Base-by-base conservation (phyloP, 2,888 invertebrate species). In the Sesia apiformis region DNA sequence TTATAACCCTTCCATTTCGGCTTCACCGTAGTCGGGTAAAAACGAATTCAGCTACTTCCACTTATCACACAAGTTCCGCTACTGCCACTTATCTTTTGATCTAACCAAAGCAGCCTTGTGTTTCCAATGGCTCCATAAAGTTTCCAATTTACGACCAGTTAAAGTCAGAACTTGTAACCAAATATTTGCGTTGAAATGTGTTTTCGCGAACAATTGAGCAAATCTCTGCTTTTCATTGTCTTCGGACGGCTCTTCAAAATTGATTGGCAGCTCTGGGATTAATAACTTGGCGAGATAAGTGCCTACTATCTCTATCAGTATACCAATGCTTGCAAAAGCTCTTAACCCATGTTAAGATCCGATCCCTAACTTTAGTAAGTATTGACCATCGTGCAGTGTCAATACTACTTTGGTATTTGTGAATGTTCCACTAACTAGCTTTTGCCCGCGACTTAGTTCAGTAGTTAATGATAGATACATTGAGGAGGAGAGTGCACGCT, bases 91-190 rank as follows among this genome's bases (percentile, higher is more conserved):
- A 23, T 23, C 3, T 46, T 23, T 46, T 4, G 46, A 46, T 23
- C 46, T 4, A 46, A 46, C 8, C 42, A 46, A 8, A 46, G 46
- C 46, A 51, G 64, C 65, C 65, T 61, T 66, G 64, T 65, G 67
- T 55, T 57, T 53, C 58, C 64, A 66, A 71, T 64, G 56, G 59
- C 58, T 52, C 58, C 54, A 67, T 76, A 75, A 78, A 77, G 53
- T 74, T 70, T 70, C 67, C 66, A 59, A 63, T 70, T 73, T 67
- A 73, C 64, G 63, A 61, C 51, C 63, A 57, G 63, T 67, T 69
- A 64, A 72, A 63, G 64, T 67, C 57, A 60, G 56, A 65, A 72
- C 67, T 72, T 69, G 59, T 56, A 49, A 56, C 62, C 64, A 69
- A 69, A 68, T 72, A 68, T 72, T 73, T 70, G 67, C 64, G 61